Conservation (phyloP, 2,797 vertebrate species). For the Chromis chromis region DNA sequence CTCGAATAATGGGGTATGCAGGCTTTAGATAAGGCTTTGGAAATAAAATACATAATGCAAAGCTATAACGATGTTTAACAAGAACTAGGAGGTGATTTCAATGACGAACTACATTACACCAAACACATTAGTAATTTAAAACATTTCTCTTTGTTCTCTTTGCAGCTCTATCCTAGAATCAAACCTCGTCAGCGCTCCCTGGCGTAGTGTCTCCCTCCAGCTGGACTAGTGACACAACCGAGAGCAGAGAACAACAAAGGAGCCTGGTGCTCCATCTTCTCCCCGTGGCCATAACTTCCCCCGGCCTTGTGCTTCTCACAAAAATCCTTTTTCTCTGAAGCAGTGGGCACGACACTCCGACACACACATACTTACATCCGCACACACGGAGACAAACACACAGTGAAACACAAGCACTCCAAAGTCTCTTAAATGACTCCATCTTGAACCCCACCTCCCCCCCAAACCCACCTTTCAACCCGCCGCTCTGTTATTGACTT, state of each 20-base stretch:
- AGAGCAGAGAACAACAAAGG: conserved; percentile 76
- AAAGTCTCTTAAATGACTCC: conserved; percentile 58
- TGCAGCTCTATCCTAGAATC: conserved; percentile 96
- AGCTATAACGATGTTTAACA: not conserved
- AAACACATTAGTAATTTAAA: not conserved
- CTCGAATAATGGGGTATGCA: not conserved
- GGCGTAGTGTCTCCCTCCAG: conserved; percentile 83
- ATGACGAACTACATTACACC: not conserved
- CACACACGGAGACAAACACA: conserved; percentile 49
- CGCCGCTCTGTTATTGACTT: conserved; percentile 44
- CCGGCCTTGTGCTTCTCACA: conserved; percentile 61
- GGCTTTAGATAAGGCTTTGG: not conserved
- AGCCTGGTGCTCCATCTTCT: conserved; percentile 69
- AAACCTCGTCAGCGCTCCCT: conserved; percentile 97
- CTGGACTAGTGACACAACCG: conserved; percentile 67
- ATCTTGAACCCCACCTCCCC: not conserved
- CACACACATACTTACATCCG: conserved; percentile 47
- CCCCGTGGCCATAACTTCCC: conserved; percentile 62
- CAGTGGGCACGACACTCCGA: conserved; percentile 69
- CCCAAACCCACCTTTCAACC: conserved; percentile 11
- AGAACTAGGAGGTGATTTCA: not conserved
- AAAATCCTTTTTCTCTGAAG: conserved; percentile 61
- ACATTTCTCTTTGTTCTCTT: conserved; percentile 25
- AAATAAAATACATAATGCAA: not conserved
- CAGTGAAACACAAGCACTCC: conserved; percentile 65